A percentile compares a stretch with the other conserved stretches of the same genome.
Conservation (phyloP, 1,140 invertebrate genomes). For the Macrocentrus cingulum region DNA sequence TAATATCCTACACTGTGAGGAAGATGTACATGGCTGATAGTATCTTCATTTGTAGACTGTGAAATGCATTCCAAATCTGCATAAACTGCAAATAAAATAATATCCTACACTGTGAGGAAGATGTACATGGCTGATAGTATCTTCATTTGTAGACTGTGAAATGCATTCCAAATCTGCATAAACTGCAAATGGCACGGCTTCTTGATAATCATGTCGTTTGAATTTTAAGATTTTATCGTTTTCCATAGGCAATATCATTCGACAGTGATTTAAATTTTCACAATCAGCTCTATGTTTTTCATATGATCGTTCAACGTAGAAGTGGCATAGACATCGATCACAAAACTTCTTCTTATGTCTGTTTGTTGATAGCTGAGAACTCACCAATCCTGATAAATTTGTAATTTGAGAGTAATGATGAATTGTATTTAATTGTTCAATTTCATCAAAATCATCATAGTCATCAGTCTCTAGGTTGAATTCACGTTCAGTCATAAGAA, state of each 20-base stretch:
- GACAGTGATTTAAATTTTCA: slow-evolving; percentile 17
- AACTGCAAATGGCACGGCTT: slow-evolving; percentile 24
- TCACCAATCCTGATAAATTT: slow-evolving; percentile 25
- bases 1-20: too few species aligned
- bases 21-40: too few species aligned
- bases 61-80: too few species aligned
- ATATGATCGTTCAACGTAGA: background rate
- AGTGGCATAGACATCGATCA: slow-evolving; percentile 28
- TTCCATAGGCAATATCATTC: slow-evolving; percentile 7
- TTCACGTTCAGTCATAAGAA: slow-evolving; percentile 11
- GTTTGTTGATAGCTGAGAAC: slow-evolving; percentile 22
- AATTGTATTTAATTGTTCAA: background rate
- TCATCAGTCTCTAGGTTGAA: background rate
- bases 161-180: slow-evolving; percentile 31
- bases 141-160: background rate
- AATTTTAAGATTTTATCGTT: slow-evolving; percentile 23
- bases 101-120: slow-evolving; percentile 20
- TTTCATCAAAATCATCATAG: background rate
- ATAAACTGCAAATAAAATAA: too few species aligned
- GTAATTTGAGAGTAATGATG: slow-evolving; percentile 26
- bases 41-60: too few species aligned
- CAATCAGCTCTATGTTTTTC: slow-evolving; percentile 16
- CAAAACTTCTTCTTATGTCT: slow-evolving; percentile 7
- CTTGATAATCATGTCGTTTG: slow-evolving; percentile 27
- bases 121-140: slow-evolving; percentile 14